Conservation (phyloP, 1,140 invertebrate genomes). For the Drosophila pruinosa region DNA sequence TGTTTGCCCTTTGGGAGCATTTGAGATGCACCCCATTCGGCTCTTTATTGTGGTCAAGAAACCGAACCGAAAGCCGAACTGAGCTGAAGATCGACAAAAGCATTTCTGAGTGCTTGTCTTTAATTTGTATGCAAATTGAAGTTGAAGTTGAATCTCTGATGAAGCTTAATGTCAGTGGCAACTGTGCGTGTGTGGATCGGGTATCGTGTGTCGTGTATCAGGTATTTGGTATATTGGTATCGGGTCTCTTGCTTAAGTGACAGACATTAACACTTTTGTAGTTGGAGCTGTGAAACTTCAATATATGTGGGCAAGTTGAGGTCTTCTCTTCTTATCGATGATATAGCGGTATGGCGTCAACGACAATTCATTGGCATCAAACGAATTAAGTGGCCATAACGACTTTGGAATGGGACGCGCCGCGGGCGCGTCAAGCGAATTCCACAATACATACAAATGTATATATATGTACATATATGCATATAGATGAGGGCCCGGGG, state of each 20-base stretch:
- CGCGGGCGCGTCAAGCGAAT: slow-evolving; percentile 26
- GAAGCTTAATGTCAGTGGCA: slow-evolving; percentile 61
- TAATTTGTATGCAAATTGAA: slow-evolving; percentile 79
- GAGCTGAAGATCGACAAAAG: neutral
- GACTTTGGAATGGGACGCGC: slow-evolving; percentile 22
- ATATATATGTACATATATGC: neutral
- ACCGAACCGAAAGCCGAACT: slow-evolving; percentile 8
- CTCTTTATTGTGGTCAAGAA: slow-evolving; percentile 67
- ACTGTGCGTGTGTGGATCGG: neutral
- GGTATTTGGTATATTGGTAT: neutral
- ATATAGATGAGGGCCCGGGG: slow-evolving; percentile 22
- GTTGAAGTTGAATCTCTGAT: slow-evolving; percentile 68
- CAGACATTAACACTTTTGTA: slow-evolving; percentile 74
- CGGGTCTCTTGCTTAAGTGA: slow-evolving; percentile 58
- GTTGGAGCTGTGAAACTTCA: slow-evolving; percentile 63
- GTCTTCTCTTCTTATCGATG: slow-evolving; percentile 45
- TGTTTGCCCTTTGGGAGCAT: slow-evolving; percentile 72
- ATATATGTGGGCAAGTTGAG: neutral
- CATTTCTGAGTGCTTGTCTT: slow-evolving; percentile 65
- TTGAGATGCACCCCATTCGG: slow-evolving; percentile 53
- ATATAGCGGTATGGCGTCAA: slow-evolving; percentile 61
- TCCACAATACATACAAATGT: slow-evolving; percentile 20
- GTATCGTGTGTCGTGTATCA: neutral
- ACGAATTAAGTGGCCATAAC: slow-evolving; percentile 64
- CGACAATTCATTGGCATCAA: slow-evolving; percentile 68